These are phyloP conservation scores for Gadus chalcogrammus DNA, from an alignment of 2,113 vertebrate species.

Conservation along the genomic window DNA sequence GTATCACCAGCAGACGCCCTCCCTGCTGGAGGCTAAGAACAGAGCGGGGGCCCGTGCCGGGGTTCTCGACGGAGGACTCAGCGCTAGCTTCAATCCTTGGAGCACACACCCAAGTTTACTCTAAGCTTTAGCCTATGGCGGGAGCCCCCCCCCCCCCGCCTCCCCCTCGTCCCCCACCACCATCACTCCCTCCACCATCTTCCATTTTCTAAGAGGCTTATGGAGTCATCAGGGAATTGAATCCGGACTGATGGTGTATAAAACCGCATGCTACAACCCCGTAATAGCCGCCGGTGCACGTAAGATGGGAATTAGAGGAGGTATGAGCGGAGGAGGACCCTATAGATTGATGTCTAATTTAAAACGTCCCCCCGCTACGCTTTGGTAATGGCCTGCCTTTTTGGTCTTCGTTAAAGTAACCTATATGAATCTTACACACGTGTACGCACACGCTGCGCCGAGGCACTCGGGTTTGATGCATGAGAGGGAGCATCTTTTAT, in stretches of 20 bases:
- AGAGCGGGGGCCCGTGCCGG: constrained; percentile 30
- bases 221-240: constrained; percentile 35
- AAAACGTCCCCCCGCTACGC: constrained; percentile 19
- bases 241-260: constrained; percentile 48
- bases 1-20: constrained; percentile 48
- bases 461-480: too few relatives aligned
- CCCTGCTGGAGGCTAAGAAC: constrained; percentile 62
- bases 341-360: constrained; percentile 14
- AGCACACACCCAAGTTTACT: constrained; percentile 45
- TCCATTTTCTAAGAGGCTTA: constrained; percentile 59
- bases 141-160: constrained; percentile 21
- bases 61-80: constrained; percentile 17
- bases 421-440: not conserved
- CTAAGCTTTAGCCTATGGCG: constrained; percentile 56
- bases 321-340: constrained; percentile 1
- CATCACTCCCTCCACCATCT: constrained; percentile 40
- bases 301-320: constrained; percentile 9
- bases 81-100: constrained; percentile 13
- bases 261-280: constrained; percentile 34
- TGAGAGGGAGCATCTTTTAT: constrained; percentile 4
- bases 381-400: constrained; percentile 7
- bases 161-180: constrained; percentile 28
- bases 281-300: constrained; percentile 37
- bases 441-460: too few relatives aligned
- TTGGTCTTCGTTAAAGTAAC: constrained; percentile 3